Base-by-base conservation (phyloP, 2,797 vertebrate genomes). In the Graptemys geographica region DNA sequence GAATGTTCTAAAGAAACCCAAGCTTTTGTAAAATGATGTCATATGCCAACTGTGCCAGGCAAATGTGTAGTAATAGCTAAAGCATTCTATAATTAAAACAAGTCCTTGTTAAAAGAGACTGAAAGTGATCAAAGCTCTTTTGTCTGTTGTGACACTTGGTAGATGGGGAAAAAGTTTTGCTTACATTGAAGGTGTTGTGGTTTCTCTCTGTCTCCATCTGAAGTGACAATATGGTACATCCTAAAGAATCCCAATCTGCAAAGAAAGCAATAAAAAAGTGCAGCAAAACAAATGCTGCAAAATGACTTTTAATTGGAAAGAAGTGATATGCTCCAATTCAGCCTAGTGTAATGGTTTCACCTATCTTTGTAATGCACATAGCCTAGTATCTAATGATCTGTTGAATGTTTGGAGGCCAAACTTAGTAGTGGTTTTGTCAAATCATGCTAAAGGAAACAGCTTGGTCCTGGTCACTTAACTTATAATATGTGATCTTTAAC, bases 31-130 rank as follows among this genome's bases (percentile, higher is more conserved):
- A 95, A 97, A 96, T 97, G 95, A 95, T 96, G 96, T 97, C 94
- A 86, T 93, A 88, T 95, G 94, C 90, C 95, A 90, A 95, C 91
- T 89, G 96, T 96, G 94, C 95, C 96, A 97, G 94, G 88, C 93
- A 92, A 98, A 95, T 90, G 87, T 95, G 97, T 92, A 97, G 83
- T 94, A 96, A 97, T 95, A 87, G 49, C 97, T 97, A 95, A 97
- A 97, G 84, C 90, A 97, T 96, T 97, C 97, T 96, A 86, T 97
- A 97, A 98, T 97, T 95, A 97, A 97, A 98, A 95, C 96, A 98
- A 97, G 92, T 95, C 94, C 94, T 96, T 97, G 88, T 97, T 97
- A 96, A 97, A 97, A 92, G 95, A 95, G 83, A 81, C 90, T 92
- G 94, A 96, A 98, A 97, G 90, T 94, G 95, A 97, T 97, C 94